A percentile compares a stretch with the other conserved stretches of the same genome.
Evolutionary conservation across 2,797 vertebrate species (phyloP).

Genomic region (Poliocrania exsul): DNA sequence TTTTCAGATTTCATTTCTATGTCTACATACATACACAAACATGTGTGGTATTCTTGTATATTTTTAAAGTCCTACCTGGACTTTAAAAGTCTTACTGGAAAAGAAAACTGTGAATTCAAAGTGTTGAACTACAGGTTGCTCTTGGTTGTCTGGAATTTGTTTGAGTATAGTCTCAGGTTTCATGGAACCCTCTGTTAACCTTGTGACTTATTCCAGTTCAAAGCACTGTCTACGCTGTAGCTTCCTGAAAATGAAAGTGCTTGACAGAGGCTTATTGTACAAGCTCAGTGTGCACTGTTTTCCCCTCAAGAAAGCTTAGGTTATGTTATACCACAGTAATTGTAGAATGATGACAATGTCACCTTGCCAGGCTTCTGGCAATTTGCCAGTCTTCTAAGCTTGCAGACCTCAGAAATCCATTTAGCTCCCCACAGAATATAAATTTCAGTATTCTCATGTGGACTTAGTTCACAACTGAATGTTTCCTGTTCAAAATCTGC

Average conservation of each 20-base stretch:
- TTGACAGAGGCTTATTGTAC: constrained; percentile 1
- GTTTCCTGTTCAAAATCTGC: constrained; percentile 4
- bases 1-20: background rate
- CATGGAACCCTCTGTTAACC: background rate
- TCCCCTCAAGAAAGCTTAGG: background rate
- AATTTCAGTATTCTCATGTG: background rate
- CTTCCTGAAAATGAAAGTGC: background rate
- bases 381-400: constrained; percentile 6
- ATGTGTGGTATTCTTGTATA: background rate
- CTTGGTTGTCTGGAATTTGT: background rate
- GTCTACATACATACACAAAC: background rate
- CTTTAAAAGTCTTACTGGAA: background rate
- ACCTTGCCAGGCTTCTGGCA: constrained; percentile 38
- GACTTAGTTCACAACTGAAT: constrained; percentile 5
- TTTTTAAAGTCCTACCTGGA: no score
- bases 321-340: background rate
- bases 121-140: background rate
- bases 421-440: constrained; percentile 27
- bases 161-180: background rate
- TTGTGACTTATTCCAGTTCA: background rate
- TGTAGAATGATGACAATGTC: background rate
- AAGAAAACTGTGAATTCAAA: background rate
- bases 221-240: background rate
- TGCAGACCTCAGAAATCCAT: background rate
- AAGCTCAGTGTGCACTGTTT: background rate